Percentiles rank a stretch among this genome's conserved stretches.
phyloP scores from a whole-genome alignment of 2,888 invertebrate species.

The Cancer borealis region DNA sequence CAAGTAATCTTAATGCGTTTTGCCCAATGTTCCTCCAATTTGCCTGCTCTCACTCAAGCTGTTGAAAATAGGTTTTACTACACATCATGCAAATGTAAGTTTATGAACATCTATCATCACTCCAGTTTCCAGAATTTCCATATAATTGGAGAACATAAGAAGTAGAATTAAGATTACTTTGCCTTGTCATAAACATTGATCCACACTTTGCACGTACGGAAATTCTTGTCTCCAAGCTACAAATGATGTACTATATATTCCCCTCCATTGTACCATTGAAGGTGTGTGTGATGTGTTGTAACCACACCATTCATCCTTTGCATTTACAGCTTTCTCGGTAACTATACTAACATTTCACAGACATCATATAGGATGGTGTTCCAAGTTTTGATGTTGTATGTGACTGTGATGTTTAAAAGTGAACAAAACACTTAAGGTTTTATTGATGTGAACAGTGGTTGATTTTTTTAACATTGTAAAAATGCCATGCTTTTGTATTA shows the following conservation, averaged over 20 bases:
- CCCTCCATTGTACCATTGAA: too few species aligned
- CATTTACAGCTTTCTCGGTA: not conserved
- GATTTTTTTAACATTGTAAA: not conserved
- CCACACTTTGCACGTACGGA: not conserved
- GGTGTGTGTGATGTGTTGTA: too few species aligned
- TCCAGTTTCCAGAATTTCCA: too few species aligned
- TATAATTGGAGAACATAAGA: too few species aligned
- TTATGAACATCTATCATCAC: too few species aligned
- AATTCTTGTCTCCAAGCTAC: not conserved
- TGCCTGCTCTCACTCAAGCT: not conserved
- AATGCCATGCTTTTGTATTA: not conserved
- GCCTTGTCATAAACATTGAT: not conserved
- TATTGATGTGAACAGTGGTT: not conserved
- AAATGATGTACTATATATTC: too few species aligned
- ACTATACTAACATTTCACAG: not conserved
- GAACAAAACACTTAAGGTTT: not conserved
- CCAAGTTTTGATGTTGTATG: not conserved
- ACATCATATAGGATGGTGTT: not conserved
- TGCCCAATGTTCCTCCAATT: not conserved
- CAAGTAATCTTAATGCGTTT: not conserved
- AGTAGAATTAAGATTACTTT: too few species aligned
- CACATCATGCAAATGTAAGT: too few species aligned
- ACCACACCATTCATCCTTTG: too few species aligned
- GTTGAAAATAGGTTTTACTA: not conserved
- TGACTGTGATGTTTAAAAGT: not conserved